Evolutionary conservation across 2,113 vertebrate species (phyloP).

Genomic region (Nematolebias whitei): DNA sequence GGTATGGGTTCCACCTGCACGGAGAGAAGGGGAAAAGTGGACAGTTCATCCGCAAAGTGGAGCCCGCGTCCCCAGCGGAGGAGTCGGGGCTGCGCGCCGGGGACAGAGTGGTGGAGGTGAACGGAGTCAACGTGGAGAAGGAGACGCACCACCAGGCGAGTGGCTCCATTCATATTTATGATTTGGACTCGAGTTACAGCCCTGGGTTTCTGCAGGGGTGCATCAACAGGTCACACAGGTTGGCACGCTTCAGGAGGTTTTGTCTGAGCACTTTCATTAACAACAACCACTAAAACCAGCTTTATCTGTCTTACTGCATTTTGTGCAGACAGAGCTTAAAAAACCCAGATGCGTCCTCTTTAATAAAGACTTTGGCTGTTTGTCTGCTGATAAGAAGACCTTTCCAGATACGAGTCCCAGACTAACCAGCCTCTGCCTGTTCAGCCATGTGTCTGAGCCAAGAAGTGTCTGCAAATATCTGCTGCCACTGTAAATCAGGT

Average conservation of each 20-base stretch:
- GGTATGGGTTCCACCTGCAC: conserved; percentile 96
- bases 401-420: too few relatives aligned
- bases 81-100: conserved; percentile 88
- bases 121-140: conserved; percentile 91
- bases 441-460: neutral
- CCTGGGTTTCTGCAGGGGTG: neutral
- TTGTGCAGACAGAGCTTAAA: too few relatives aligned
- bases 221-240: conserved; percentile 26
- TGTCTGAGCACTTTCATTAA: too few relatives aligned
- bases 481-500: neutral
- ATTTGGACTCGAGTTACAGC: conserved; percentile 5
- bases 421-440: neutral
- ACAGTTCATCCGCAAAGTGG: conserved; percentile 94
- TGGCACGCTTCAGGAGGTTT: neutral
- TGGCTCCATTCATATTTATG: neutral
- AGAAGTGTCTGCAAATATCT: neutral
- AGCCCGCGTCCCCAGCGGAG: conserved; percentile 89
- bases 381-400: too few relatives aligned
- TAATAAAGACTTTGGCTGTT: too few relatives aligned
- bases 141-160: conserved; percentile 94
- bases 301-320: too few relatives aligned
- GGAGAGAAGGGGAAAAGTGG: conserved; percentile 95
- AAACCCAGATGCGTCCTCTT: too few relatives aligned
- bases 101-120: conserved; percentile 91
- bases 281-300: too few relatives aligned